Percentiles rank a stretch among this genome's conserved stretches.
Conservation (phyloP, 2,888 invertebrate genomes). For the Eulithis testata region DNA sequence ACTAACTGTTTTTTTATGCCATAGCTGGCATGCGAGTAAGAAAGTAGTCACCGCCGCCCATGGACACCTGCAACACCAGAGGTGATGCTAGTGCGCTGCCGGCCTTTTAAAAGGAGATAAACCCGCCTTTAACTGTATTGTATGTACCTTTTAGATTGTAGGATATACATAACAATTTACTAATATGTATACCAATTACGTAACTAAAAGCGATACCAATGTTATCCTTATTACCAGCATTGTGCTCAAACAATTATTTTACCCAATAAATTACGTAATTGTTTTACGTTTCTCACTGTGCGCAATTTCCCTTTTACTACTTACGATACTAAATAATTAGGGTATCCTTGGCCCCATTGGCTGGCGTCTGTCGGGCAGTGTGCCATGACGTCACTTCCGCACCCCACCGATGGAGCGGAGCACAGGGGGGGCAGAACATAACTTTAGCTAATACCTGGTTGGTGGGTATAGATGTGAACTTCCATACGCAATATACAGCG, state of each 20-base stretch:
- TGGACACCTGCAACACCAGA: no score
- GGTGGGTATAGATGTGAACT: conserved; percentile 16
- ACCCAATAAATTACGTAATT: conserved; percentile 3
- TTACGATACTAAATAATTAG: conserved; percentile 31
- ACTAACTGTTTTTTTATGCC: no score
- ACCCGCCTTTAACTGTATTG: no score
- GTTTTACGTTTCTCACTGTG: conserved; percentile 17
- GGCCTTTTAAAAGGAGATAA: no score
- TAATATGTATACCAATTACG: not conserved
- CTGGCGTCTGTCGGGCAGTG: conserved; percentile 34
- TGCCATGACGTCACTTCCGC: conserved; percentile 34
- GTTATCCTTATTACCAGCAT: not conserved
- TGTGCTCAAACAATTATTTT: not conserved
- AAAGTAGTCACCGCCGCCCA: no score
- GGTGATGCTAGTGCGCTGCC: no score
- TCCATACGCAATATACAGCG: not conserved
- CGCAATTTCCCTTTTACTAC: conserved; percentile 17
- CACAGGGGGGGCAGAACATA: conserved; percentile 18
- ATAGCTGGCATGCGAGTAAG: no score
- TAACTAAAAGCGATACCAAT: not conserved
- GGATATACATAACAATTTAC: no score
- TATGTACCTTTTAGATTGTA: no score
- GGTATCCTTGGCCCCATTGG: conserved; percentile 40
- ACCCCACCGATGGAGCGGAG: conserved; percentile 9
- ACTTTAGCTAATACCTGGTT: conserved; percentile 4